Evolutionary conservation across 2,888 invertebrate species (phyloP), one percentile per base, ranked within the genome.

Genomic region (Parnassius glacialis): DNA sequence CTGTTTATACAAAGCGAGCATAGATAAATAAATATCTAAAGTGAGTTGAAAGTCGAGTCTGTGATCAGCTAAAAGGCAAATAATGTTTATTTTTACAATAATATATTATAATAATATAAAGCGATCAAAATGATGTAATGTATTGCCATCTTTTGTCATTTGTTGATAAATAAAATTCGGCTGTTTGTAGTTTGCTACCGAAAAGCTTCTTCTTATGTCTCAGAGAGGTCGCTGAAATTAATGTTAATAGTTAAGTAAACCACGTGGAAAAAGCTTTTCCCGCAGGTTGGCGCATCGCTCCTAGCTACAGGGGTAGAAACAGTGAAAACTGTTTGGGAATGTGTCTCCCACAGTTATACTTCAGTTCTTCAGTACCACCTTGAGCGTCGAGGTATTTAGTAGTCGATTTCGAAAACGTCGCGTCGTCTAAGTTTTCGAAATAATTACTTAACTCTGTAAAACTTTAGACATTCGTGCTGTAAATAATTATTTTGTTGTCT

Each of bases 321-420:
- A 76, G 74, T 75, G 78, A 79, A 79, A 83, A 83, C 74, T 74
- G 80, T 83, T 82, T 78, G 77, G 70, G 74, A 77, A 77, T 70
- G 73, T 72, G 75, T 79, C 79, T 76, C 57, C 69, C 70, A 78
- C 74, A 70, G 71, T 66, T 72, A 75, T 79, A 73, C 75, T 71
- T 84, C 84, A 90, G 90, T 79, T 73, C 75, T 71, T 84, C 84
- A 90, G 90, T 90, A 75, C 78, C 74, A 83, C 80, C 77, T 81
- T 79, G 76, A 77, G 73, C 79, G 79, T 74, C 76, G 81, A 71
- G 69, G 71, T 67, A 75, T 72, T 62, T 66, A 76, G 80, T 66
- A 70, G 80, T 43, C 34, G 34, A 34, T 34, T 34, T 34, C 34
- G 34, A 5, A 34, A 34, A 34, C 34, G 34, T 34, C 34, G 34